Evolutionary conservation across 2,113 vertebrate genomes (phyloP), one percentile per base, ranked within the genome.

Genomic region (Elaphurus davidianus): DNA sequence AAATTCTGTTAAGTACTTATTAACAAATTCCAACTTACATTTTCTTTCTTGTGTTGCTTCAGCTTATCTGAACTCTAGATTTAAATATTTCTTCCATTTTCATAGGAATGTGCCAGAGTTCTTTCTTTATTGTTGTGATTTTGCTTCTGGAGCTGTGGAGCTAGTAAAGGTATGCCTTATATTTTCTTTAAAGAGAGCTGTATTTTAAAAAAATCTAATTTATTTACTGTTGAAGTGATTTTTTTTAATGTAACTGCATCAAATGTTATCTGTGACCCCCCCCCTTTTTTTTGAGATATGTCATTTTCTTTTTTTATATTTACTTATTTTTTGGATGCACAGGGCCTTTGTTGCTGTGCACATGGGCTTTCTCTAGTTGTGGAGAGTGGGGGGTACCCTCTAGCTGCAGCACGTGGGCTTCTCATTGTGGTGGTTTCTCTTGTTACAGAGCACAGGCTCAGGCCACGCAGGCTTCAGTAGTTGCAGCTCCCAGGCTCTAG

Each of bases 91-190:
- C 84, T 98, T 98, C 96, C 94, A 67, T 98, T 98, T 99, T 97
- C 97, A 98, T 98, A 98, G 98, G 98, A 99, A 99, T 97, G 97
- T 98, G 96, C 99, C 98, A 67, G 98, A 98, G 87, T 98, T 98
- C 57, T 99, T 99, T 98, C 97, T 99, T 4, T 99, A 99, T 98
- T 99, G 99, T 97, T 99, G 99, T 99, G 99, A 99, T 99, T 99
- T 99, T 98, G 99, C 99, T 90, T 98, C 99, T 87, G 98, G 96
- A 98, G 99, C 99, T 45, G 99, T 99, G 98, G 99, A 99, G 94
- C 98, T 99, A 92, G 98, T 99, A 79, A 99, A 99, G 99, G 99
- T 99, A 99, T 98, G 97, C 95, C 71, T 96, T 94, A 28, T 83
- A 13, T 89, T 98, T 0, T 7, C 96, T 98, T 98, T 93, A 74